phyloP scores from a whole-genome alignment of 2,888 invertebrate species.

The Cancer borealis region DNA sequence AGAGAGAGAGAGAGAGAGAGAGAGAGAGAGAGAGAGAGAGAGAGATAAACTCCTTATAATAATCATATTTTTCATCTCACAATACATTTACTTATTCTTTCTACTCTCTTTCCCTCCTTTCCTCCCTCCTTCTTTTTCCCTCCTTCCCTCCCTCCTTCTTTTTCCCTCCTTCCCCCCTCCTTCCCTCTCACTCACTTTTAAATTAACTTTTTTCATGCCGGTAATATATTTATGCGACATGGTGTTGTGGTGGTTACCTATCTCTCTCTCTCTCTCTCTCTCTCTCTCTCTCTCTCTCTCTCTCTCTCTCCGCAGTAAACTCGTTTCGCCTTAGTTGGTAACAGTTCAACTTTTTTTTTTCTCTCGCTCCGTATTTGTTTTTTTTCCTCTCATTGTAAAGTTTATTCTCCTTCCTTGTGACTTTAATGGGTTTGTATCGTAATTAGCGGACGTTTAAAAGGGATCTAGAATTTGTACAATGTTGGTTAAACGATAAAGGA shows the following conservation, averaged over 20 bases:
- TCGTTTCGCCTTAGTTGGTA: neutral
- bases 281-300: neutral
- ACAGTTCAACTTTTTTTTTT: neutral
- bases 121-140: neutral
- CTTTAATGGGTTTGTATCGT: neutral
- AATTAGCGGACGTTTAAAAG: neutral
- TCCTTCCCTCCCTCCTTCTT: neutral
- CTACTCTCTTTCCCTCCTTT: neutral
- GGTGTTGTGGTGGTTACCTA: neutral
- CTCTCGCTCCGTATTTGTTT: neutral
- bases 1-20: constrained; percentile 17
- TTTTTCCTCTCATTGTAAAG: neutral
- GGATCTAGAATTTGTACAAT: neutral
- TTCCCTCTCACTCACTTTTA: neutral
- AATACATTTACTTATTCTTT: neutral
- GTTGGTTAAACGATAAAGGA: neutral
- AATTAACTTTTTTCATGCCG: neutral
- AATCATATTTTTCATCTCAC: neutral
- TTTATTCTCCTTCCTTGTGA: neutral
- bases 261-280: neutral
- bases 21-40: neutral
- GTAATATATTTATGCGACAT: neutral
- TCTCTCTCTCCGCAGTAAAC: neutral
- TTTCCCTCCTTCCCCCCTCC: too few relatives aligned
- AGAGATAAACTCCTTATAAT: neutral